Base-by-base conservation (phyloP, 2,888 invertebrate genomes). In the Amphipyra tragopoginis region DNA sequence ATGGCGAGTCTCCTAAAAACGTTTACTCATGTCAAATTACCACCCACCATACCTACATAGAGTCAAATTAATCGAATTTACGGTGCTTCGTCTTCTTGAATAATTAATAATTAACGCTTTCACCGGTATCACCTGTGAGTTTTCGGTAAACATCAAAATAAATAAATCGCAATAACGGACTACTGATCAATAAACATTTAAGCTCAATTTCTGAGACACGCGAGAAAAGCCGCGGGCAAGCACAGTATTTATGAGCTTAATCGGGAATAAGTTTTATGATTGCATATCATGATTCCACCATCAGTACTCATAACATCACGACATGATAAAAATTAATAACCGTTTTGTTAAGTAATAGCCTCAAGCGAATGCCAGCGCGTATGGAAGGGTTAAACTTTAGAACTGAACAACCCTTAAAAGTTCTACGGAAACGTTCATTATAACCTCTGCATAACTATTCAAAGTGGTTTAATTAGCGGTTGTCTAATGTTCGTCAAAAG, bases 381-480 rank as follows among this genome's bases (percentile, higher is more conserved):
- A 60, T 36, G 29, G 29, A 61, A 62, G 80, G 77, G 77, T 67
- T 62, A 45, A 50, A 40, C 14, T 53, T 63, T 43, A 39, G 39
- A 14, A 38, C 52, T 44, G 26, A 61, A 38, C 80, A 61, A 77
- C 79, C 81, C 80, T 64, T 75, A 75, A 63, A 65, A 39, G 43
- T 56, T 60, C 55, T 34, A 62, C 43, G 53, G 61, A 79, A 79
- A 77, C 66, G 67, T 72, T 75, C 75, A 79, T 79, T 75, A 79
- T 65, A 64, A 60, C 67, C 71, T 68, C 56, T 26, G 51, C 65
- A 69, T 72, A 67, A 76, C 58, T 65, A 65, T 74, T 76, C 73
- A 77, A 84, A 88, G 78, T 84, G 79, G 73, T 85, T 91, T 94
- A 94, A 94, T 94, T 92, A 89, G 78, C 75, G 86, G 91, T 91